Percentiles rank a stretch among this genome's conserved stretches.
Conservation (phyloP, 2,888 invertebrate species). For the Harmothoe impar region DNA sequence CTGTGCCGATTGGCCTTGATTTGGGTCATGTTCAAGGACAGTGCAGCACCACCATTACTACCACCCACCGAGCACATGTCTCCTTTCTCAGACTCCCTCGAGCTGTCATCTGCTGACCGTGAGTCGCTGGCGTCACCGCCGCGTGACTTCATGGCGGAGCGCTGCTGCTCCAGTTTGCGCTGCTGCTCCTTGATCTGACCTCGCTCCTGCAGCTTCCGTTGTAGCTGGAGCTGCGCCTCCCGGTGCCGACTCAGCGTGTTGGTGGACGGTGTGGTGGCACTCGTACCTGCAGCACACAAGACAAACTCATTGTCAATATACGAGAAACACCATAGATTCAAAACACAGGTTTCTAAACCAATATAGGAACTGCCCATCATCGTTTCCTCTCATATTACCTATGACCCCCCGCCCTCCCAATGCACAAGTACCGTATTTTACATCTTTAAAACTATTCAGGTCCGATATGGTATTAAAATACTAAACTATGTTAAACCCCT, state of each 20-base stretch:
- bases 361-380: neutral
- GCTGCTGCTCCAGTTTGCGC: constrained; percentile 85
- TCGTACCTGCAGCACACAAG: neutral
- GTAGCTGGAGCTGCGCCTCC: constrained; percentile 87
- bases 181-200: constrained; percentile 87
- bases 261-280: neutral
- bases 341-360: neutral
- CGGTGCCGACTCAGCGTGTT: constrained; percentile 84
- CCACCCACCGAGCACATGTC: neutral
- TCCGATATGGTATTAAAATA: too few species aligned
- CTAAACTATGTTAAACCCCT: too few species aligned
- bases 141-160: constrained; percentile 53
- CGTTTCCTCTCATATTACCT: too few species aligned
- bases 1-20: neutral
- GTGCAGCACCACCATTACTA: too few species aligned
- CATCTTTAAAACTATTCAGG: too few species aligned
- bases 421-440: too few species aligned
- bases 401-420: too few species aligned
- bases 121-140: constrained; percentile 52
- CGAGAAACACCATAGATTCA: neutral
- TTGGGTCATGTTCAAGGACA: neutral
- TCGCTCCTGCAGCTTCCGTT: constrained; percentile 89
- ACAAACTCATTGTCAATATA: neutral
- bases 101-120: constrained; percentile 49
- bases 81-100: constrained; percentile 50